Conservation (phyloP, 2,888 invertebrate genomes). For the Melolontha melolontha region DNA sequence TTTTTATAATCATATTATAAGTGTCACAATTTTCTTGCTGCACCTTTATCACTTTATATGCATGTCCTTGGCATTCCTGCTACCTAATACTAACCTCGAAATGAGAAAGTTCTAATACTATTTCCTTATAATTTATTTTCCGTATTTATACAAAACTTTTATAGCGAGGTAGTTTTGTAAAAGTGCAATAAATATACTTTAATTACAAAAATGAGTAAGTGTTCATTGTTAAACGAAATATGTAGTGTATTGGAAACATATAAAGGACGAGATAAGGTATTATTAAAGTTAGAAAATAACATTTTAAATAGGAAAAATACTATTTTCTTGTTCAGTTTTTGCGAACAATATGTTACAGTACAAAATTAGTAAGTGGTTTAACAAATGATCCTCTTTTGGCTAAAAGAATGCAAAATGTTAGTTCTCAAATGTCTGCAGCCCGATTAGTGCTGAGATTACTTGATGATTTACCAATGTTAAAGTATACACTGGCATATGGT, state of each 20-base stretch:
- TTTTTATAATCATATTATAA: too few relatives aligned
- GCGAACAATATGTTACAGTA: constrained; percentile 81
- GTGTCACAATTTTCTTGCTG: not conserved
- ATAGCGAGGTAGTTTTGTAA: not conserved
- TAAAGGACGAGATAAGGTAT: constrained; percentile 87
- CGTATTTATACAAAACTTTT: not conserved
- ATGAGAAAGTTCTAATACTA: constrained; percentile 34
- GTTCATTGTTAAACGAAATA: constrained; percentile 64
- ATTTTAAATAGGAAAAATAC: not conserved
- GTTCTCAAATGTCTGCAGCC: constrained; percentile 80
- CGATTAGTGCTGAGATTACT: constrained; percentile 83
- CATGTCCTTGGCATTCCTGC: not conserved
- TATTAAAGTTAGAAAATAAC: constrained; percentile 18
- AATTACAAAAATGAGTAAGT: constrained; percentile 21
- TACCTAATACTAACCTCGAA: constrained; percentile 35
- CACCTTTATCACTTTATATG: not conserved
- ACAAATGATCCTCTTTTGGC: constrained; percentile 71
- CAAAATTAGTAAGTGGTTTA: constrained; percentile 78
- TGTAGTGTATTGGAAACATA: constrained; percentile 83
- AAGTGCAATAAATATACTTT: not conserved
- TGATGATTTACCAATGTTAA: constrained; percentile 87
- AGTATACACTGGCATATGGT: constrained; percentile 79
- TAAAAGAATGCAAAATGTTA: constrained; percentile 71
- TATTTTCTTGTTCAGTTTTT: constrained; percentile 69
- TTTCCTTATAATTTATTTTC: constrained; percentile 14